Percentiles rank a stretch among this genome's conserved stretches.
Conservation (phyloP, 2,888 invertebrate genomes). For the Xanthia icteritia region DNA sequence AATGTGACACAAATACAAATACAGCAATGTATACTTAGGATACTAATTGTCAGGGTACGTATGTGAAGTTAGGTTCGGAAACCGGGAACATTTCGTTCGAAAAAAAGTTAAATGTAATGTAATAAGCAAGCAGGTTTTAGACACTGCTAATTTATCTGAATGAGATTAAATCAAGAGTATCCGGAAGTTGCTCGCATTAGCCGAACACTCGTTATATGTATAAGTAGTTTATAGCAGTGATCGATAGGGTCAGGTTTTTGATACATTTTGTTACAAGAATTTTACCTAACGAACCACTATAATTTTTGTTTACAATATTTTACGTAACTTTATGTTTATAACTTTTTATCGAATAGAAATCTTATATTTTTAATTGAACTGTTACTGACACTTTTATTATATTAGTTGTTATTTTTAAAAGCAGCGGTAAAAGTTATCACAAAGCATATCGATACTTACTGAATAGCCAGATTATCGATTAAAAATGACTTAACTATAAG, state of each 20-base stretch:
- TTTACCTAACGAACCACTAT: constrained; percentile 16
- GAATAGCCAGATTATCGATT: background rate
- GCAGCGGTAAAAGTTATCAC: background rate
- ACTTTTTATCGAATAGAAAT: background rate
- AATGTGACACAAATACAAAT: too few relatives aligned
- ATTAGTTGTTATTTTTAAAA: background rate
- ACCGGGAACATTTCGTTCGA: too few relatives aligned
- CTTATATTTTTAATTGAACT: constrained; percentile 11
- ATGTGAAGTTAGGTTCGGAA: too few relatives aligned
- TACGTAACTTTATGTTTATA: constrained; percentile 36
- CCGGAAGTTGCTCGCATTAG: constrained; percentile 31
- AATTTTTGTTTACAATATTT: background rate
- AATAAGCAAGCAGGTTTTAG: background rate
- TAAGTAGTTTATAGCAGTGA: background rate
- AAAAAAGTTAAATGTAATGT: too few relatives aligned
- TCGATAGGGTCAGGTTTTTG: constrained; percentile 23
- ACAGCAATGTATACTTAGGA: too few relatives aligned
- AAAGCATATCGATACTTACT: background rate
- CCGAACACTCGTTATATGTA: background rate
- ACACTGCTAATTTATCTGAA: constrained; percentile 1
- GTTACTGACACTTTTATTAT: background rate
- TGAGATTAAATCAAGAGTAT: constrained; percentile 49
- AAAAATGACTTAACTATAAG: background rate
- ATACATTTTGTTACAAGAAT: constrained; percentile 11
- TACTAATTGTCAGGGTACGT: too few relatives aligned